Percentiles rank a stretch among this genome's conserved stretches.
Evolutionary conservation across 2,797 vertebrate species (phyloP).

Genomic region (Coendou prehensilis): DNA sequence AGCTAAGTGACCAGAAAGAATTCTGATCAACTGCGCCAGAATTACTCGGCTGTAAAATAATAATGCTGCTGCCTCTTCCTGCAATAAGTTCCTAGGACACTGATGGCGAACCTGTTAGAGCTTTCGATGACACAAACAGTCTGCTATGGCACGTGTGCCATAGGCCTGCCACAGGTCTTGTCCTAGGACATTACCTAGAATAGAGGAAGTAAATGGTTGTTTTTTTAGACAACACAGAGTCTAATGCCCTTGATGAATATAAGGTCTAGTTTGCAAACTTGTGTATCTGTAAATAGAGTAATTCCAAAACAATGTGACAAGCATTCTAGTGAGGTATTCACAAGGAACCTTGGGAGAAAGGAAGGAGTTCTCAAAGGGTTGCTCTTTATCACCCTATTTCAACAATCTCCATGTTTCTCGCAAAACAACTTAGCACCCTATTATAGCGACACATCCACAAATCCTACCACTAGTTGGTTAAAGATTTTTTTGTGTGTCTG

Average conservation of each 20-base stretch:
- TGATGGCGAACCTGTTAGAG: not conserved
- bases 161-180: not conserved
- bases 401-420: not conserved
- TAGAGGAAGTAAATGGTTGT: rapidly evolving
- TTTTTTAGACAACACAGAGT: not conserved
- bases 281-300: not conserved
- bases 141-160: not conserved
- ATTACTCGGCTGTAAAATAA: not conserved
- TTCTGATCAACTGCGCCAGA: not conserved
- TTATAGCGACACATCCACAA: not conserved
- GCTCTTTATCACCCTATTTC: not conserved
- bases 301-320: not conserved
- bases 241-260: not conserved
- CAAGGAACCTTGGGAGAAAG: rapidly evolving
- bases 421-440: not conserved
- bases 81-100: not conserved
- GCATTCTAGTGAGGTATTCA: not conserved
- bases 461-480: not conserved
- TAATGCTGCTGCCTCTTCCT: not conserved
- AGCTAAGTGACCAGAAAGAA: not conserved
- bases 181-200: not conserved
- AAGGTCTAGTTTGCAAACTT: not conserved
- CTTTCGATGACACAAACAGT: not conserved
- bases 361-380: not conserved
- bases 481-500: not conserved